Evolutionary conservation across 2,888 invertebrate species (phyloP).

Genomic region (Pyrocoelia pectoralis): DNA sequence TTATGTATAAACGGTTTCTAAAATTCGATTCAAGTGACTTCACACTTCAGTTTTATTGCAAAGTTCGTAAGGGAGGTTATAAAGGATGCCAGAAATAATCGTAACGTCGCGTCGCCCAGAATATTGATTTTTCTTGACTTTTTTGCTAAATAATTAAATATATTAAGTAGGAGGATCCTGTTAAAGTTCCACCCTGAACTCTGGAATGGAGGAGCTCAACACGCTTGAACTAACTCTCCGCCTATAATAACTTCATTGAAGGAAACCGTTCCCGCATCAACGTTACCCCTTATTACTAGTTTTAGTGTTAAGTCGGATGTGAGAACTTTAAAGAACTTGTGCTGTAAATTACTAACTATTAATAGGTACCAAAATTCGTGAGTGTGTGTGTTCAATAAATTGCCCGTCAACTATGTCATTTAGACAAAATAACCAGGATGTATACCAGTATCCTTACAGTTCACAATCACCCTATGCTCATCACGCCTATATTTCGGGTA

Average conservation of each 20-base stretch:
- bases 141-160: slow-evolving; percentile 24
- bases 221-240: slow-evolving; percentile 27
- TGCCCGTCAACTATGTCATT: slow-evolving; percentile 16
- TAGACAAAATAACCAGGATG: slow-evolving; percentile 28
- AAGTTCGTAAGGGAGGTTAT: background rate
- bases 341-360: too few species aligned
- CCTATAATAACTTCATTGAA: slow-evolving; percentile 27
- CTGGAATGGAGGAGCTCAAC: slow-evolving; percentile 34
- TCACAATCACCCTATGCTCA: slow-evolving; percentile 25
- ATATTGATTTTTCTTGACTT: slow-evolving; percentile 30
- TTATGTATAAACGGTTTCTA: background rate
- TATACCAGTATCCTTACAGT: slow-evolving; percentile 28
- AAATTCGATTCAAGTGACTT: background rate
- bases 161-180: slow-evolving; percentile 32
- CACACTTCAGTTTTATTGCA: background rate
- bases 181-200: slow-evolving; percentile 29
- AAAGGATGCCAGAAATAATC: background rate
- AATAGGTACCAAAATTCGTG: too few species aligned
- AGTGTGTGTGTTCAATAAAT: background rate
- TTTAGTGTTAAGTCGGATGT: too few species aligned
- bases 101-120: too few species aligned
- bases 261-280: slow-evolving; percentile 16
- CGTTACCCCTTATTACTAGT: too few species aligned
- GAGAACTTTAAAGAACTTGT: too few species aligned
- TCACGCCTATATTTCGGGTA: slow-evolving; percentile 26